Base-by-base conservation (phyloP, 2,113 vertebrate species). In the Lamprotornis superbus region DNA sequence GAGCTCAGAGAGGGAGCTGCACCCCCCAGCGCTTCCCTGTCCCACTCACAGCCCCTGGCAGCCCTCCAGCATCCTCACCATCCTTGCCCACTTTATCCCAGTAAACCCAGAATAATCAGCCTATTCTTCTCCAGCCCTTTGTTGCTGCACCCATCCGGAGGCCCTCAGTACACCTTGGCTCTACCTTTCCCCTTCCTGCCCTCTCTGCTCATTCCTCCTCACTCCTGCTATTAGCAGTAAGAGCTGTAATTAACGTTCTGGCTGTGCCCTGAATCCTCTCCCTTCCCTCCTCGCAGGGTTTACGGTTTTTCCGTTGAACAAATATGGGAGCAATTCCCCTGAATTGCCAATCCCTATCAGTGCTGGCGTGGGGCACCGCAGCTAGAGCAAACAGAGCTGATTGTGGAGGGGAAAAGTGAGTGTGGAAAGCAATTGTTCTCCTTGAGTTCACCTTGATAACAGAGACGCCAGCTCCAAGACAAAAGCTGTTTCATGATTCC, bases 61-160 rank as follows among this genome's bases (percentile, higher is more conserved):
- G 69, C 47, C 42, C 49, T 91, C 90, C 83, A 87, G 81, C 77
- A 46, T 59, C 71, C 73, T 87, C 77, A 28, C 88, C 70, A n/a
- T 35, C 56, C 88, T 57, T 75, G 56, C 70, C 88, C 33, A 4
- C 78, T 61, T 69, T 22, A 39, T 46, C 63, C 94, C 87, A 23
- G 52, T 52, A 86, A 93, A 27, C 47, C 60, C 75, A 73, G 82
- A 93, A 83, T 89, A 95, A 96, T 87, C 86, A 53, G 44, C 87
- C 78, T 28, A 73, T 95, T 97, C 86, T 94, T 93, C 91, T 79
- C 37, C 7, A 64, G 24, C 60, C 64, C 60, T 64, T 31, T 59
- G 77, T 80, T 87, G 91, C 95, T 95, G 93, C 96, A 23, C 96
- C 93, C 93, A 93, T 85, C 95, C 33, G 71, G 91, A 37, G 77